Evolutionary conservation across 1,140 invertebrate species (phyloP).

Genomic region (Philopotamus ludificatus): DNA sequence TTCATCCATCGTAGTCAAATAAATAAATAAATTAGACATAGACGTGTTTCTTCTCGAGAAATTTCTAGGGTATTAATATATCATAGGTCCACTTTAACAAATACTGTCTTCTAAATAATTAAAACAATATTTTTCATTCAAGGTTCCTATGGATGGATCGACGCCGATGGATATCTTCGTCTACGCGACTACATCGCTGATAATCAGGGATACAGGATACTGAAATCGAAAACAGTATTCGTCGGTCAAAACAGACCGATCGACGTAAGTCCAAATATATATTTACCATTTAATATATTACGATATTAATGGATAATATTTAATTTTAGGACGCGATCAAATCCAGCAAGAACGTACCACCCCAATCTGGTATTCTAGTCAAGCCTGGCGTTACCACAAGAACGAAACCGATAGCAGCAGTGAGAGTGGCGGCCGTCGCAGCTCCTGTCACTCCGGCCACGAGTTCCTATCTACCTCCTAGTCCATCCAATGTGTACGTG

Average conservation of each 20-base stretch:
- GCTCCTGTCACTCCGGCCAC: conserved; percentile 46
- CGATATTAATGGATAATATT: neutral
- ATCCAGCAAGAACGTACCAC: conserved; percentile 67
- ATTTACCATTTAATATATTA: neutral
- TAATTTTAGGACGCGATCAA: conserved; percentile 62
- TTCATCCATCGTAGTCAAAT: no score
- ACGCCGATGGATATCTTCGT: conserved; percentile 74
- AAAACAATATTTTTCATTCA: neutral
- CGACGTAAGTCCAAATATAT: conserved; percentile 37
- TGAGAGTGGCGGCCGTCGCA: conserved; percentile 42
- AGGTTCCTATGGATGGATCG: conserved; percentile 79
- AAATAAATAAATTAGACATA: no score
- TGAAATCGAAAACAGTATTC: conserved; percentile 76
- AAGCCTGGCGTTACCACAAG: conserved; percentile 49
- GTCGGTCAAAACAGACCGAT: conserved; percentile 71
- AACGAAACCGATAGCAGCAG: conserved; percentile 43
- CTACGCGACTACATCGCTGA: conserved; percentile 87
- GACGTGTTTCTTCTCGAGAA: no score
- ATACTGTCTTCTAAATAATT: neutral
- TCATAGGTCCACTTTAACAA: neutral
- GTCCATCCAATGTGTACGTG: conserved; percentile 50
- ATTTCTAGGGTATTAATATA: no score
- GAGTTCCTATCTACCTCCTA: conserved; percentile 43
- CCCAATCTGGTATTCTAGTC: conserved; percentile 63
- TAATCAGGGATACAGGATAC: conserved; percentile 72